Evolutionary conservation across 1,140 invertebrate species (phyloP), one percentile per base, ranked within the genome.

Genomic region (Drosophila repleta): DNA sequence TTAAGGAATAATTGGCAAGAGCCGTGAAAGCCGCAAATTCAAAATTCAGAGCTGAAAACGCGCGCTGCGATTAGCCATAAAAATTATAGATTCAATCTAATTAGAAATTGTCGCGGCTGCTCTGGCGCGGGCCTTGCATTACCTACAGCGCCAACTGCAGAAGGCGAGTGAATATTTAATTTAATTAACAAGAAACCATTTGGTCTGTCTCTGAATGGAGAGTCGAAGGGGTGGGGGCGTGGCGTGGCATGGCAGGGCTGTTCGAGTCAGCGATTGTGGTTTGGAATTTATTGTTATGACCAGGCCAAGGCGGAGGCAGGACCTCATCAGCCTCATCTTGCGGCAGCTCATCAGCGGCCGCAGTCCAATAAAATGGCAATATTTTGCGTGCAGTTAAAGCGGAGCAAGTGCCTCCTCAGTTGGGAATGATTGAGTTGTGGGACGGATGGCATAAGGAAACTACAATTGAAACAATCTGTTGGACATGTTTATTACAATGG

Each of bases 31-130:
- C 76, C 73, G 68, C 80, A 83, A 80, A 84, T 84, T 84, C 80
- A 84, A 84, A 84, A 84, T 79, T 84, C 80, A 81, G 64, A 55
- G 62, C 71, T 76, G 48, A 51, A 43, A 78, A 64, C 43, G 76
- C 66, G 58, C 66, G 21, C 63, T 21, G 81, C 78, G 87, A 90
- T 90, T 90, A 90, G 89, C 89, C 76, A 90, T 90, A 82, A 90
- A 90, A 89, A 90, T 90, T 90, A 90, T 90, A 90, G 89, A 90
- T 90, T 90, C 89, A 79, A 90, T 90, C 88, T 90, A 90, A 90
- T 90, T 90, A 90, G 78, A 90, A 90, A 90, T 70, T 70, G 81
- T 76, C 79, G 79, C 72, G 74, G 75, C 52, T 55, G 55, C 21
- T 10, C 21, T 51, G 41, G 32, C 11, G 24, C 11, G 24, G 46